Evolutionary conservation across 2,113 vertebrate genomes (phyloP), one percentile per base, ranked within the genome.

Genomic region (Ranitomeya variabilis): DNA sequence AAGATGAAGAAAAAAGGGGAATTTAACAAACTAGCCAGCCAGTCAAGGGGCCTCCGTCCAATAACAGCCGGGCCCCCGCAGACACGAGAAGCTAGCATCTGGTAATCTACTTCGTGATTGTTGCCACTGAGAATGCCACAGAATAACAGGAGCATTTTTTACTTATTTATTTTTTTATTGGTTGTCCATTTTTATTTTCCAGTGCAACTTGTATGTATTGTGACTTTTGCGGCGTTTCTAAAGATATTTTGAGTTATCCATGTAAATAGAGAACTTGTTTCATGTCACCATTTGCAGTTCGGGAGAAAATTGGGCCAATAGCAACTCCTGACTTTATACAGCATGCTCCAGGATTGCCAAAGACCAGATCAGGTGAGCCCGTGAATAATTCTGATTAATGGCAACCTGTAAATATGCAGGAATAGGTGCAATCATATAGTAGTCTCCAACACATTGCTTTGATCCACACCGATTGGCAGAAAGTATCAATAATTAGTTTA

Each of bases 301-400:
- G 95, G 89, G 94, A 95, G 85, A 96, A 94, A 92, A 96, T 96
- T 55, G 96, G 96, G 83, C 96, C 96, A 26, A 96, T 96, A 66
- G 96, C 96, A 13, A 96, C 95, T 0, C 96, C 96, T 18, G 96
- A 96, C 92, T 96, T 95, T 86, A 95, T 96, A 45, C 96, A 96
- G 73, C 95, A 96, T 62, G 96, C 96, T 64, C 96, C 96, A 0
- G 93, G 91, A 6, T 94, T 96, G 52, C 96, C 96, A 0, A 96
- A 96, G 91, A 96, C 96, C 3, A 95, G 95, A 77, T 96, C 96
- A 94, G 96, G 96, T 96, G 93, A 90, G 31, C 8, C 79, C 21
- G 2, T 67, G 19, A 9, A n/a, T n/a, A 7, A 12, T 2, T 13
- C 9, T 26, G 12, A n/a, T 69, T 26, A n/a, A 23, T 26, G 26